phyloP scores from a whole-genome alignment of 2,113 vertebrate species.

The Myrmecobius fasciatus region DNA sequence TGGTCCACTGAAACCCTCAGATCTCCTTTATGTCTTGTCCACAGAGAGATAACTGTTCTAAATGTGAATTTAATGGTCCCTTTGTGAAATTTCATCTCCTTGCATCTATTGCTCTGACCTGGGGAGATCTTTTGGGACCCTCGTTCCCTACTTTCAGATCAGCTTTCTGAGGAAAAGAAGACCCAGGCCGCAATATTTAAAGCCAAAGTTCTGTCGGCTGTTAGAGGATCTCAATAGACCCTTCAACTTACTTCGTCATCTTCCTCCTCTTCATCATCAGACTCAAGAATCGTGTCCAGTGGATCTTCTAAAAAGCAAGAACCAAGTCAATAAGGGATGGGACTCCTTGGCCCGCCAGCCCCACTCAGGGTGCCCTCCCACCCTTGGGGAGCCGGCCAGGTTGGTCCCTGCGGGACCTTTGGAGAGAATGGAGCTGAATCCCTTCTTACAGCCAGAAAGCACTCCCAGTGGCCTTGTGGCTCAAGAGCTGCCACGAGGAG shows the following conservation, averaged over 20 bases:
- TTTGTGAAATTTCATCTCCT: not conserved
- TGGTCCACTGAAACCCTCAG: not conserved
- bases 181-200: not conserved
- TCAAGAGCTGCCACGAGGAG: not conserved
- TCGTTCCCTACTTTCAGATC: not conserved
- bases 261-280: slow-evolving; percentile 95
- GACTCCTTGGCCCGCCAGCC: not conserved
- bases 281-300: slow-evolving; percentile 86
- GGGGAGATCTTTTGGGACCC: not conserved
- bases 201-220: not conserved
- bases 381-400: not conserved
- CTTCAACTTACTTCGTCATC: slow-evolving; percentile 90
- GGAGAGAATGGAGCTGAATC: not conserved
- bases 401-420: not conserved
- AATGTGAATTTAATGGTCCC: not conserved
- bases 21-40: not conserved
- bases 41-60: too few relatives aligned
- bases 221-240: not conserved
- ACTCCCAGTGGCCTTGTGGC: not conserved
- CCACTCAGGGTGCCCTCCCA: not conserved
- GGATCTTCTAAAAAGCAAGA: slow-evolving; percentile 84
- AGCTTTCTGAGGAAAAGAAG: not conserved
- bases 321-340: not conserved
- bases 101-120: not conserved
- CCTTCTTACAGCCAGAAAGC: not conserved